Base-by-base conservation (phyloP, 2,797 vertebrate genomes). In the Lateolabrax maculatus region DNA sequence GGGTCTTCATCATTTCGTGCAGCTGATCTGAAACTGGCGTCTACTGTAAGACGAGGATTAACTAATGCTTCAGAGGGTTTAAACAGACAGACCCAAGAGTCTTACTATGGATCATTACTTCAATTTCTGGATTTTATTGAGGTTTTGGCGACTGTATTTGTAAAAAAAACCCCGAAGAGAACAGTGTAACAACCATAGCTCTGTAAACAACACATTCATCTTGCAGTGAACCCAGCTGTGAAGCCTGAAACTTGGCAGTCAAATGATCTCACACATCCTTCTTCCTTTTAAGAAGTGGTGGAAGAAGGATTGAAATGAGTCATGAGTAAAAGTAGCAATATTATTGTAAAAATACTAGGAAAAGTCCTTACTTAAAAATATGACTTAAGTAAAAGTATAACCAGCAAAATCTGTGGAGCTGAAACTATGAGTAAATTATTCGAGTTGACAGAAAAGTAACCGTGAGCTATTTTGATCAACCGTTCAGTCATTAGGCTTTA, bases 11-110 rank as follows among this genome's bases (percentile, higher is more conserved):
- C 23, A 3, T 57, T 29, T 11, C 23, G 25, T 49, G 23, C 51
- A 48, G 66, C 66, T 77, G 43, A 70, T 66, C 52, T 74, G 12
- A 68, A 55, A 71, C 57, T 39, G 68, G 57, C 71, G 41, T 68
- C 53, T 31, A n/a, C 73, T 67, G 19, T 1, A 19, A 3, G 63
- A 71, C 67, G 48, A 41, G 78, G 89, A 88, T 85, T 87, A 86
- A 77, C 76, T 44, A 23, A 2, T 9, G 18, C 25, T 62, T 23
- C 44, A 19, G 70, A 16, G 21, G 21, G 25, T 27, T 75, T 53
- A 41, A 34, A 71, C 67, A 57, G 63, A 71, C 62, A 13, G 51
- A 9, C 5, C 9, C 16, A 29, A 19, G 6, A 13, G 15, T 9
- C 4, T 44, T 19, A 4, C 16, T 36, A 7, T 6, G 3, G 8